Evolutionary conservation across 1,140 invertebrate species (phyloP).

Genomic region (Drosophila elegans): DNA sequence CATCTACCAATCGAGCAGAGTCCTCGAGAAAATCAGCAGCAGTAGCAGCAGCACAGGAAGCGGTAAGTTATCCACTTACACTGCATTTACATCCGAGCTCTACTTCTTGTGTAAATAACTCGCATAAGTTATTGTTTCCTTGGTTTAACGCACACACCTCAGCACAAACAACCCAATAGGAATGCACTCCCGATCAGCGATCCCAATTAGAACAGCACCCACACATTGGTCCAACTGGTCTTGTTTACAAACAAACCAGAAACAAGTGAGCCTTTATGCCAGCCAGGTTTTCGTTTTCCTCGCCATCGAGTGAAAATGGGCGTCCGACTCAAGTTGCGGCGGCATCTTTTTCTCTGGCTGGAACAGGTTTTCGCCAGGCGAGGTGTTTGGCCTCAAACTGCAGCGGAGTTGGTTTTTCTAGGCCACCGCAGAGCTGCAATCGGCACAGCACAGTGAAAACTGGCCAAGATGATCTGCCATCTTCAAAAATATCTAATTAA

Average conservation of each 20-base stretch:
- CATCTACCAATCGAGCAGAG: slow-evolving; percentile 1
- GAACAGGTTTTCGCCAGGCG: slow-evolving; percentile 51
- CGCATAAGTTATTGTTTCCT: slow-evolving; percentile 25
- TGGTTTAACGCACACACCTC: slow-evolving; percentile 9
- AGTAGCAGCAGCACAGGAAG: slow-evolving; percentile 45
- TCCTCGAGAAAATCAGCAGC: slow-evolving; percentile 12
- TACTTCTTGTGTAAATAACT: slow-evolving; percentile 16
- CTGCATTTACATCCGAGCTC: slow-evolving; percentile 1
- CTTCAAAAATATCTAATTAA: no score
- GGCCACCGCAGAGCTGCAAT: slow-evolving; percentile 19
- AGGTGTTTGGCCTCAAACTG: slow-evolving; percentile 37
- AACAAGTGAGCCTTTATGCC: slow-evolving; percentile 53
- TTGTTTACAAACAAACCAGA: slow-evolving; percentile 75
- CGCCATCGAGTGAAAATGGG: slow-evolving; percentile 13
- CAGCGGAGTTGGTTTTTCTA: slow-evolving; percentile 26
- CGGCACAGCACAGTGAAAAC: slow-evolving; percentile 6
- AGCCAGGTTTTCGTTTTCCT: slow-evolving; percentile 46
- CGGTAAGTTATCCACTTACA: slow-evolving; percentile 50
- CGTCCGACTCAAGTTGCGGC: slow-evolving; percentile 2
- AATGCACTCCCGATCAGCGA: slow-evolving; percentile 21
- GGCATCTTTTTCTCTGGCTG: slow-evolving; percentile 18
- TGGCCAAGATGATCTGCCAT: background rate
- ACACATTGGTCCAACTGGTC: slow-evolving; percentile 63
- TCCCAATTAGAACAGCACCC: slow-evolving; percentile 42
- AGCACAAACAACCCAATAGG: slow-evolving; percentile 1